Evolutionary conservation across 2,797 vertebrate genomes (phyloP), one percentile per base, ranked within the genome.

Genomic region (Centroberyx gerrardi): DNA sequence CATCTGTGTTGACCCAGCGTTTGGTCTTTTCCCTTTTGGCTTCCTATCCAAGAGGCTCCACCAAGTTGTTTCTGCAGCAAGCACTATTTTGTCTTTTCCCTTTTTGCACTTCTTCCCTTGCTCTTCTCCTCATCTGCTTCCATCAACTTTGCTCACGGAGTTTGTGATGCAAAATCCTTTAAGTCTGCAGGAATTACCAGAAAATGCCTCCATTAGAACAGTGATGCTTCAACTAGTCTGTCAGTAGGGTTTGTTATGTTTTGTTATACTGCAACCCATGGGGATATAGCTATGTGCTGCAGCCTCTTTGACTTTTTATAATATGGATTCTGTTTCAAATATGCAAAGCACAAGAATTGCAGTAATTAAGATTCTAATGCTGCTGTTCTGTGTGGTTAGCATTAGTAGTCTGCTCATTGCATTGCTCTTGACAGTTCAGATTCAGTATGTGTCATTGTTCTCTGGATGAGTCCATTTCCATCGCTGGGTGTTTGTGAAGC

Each of bases 1-100:
- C 74, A 76, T 86, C 83, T 88, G 75, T 94, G 90, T 93, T 93
- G 93, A 94, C 83, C 91, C 86, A 93, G 88, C 77, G 76, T 88
- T 77, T 67, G 75, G 66, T 78, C 82, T 85, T 90, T 93, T 92
- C 87, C 87, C 76, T 66, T 86, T 65, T 74, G 65, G 83, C 82
- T 92, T 93, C 92, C 92, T 90, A 76, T 62, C 40, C 55, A 53
- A 33, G 63, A 81, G 82, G 63, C 79, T 80, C 80, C 89, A 66
- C 78, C 78, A 83, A 83, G 62, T 68, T 77, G 42, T 60, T 38
- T 86, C 64, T 83, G 71, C 70, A 84, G 55, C 69, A 59, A 78
- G 51, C 70, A 71, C 54, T 68, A 65, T 54, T 80, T 9, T 68
- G 22, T 62, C 53, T 38, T 33, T 48, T 56, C 48, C 61, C 13